These are phyloP conservation scores for Parapristionchus giblindavisi DNA, from an alignment of 2,888 invertebrate genomes.

Conservation along the genomic window DNA sequence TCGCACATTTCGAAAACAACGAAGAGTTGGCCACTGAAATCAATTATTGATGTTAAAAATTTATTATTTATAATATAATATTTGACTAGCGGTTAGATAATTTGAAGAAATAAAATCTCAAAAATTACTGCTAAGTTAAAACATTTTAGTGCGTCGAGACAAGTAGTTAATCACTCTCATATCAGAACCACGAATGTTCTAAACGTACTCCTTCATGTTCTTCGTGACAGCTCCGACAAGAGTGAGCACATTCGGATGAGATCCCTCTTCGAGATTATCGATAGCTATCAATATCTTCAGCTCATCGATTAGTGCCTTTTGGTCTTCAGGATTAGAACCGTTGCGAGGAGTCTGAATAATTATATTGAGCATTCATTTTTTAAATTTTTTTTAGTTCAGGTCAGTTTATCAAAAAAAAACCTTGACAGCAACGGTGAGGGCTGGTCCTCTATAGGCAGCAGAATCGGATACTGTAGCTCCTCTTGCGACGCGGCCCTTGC, in stretches of 20 bases:
- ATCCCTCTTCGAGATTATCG: conserved; percentile 36
- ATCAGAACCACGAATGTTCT: too few species aligned
- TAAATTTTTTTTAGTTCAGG: neutral
- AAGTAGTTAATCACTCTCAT: too few species aligned
- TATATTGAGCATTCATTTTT: neutral
- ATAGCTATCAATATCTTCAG: conserved; percentile 55
- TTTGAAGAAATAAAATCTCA: too few species aligned
- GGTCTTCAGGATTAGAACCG: conserved; percentile 41
- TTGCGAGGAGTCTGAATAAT: conserved; percentile 16
- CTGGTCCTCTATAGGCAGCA: conserved; percentile 39
- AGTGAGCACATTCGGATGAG: conserved; percentile 55
- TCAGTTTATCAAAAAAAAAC: conserved; percentile 36
- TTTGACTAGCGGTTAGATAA: neutral
- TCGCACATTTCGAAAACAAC: conserved; percentile 51
- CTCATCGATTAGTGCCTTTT: conserved; percentile 51
- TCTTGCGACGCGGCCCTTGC: conserved; percentile 44
- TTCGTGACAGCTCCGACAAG: conserved; percentile 52
- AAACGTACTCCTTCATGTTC: conserved; percentile 49
- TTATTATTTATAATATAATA: neutral
- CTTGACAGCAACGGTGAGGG: conserved; percentile 51
- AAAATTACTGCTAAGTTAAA: too few species aligned
- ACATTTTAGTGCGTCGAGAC: too few species aligned
- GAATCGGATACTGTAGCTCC: conserved; percentile 41
- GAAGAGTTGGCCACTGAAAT: conserved; percentile 49
- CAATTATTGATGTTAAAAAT: neutral